These are phyloP conservation scores for Ichneumoninae sp. DNA, from an alignment of 2,888 invertebrate genomes.

Conservation along the genomic window DNA sequence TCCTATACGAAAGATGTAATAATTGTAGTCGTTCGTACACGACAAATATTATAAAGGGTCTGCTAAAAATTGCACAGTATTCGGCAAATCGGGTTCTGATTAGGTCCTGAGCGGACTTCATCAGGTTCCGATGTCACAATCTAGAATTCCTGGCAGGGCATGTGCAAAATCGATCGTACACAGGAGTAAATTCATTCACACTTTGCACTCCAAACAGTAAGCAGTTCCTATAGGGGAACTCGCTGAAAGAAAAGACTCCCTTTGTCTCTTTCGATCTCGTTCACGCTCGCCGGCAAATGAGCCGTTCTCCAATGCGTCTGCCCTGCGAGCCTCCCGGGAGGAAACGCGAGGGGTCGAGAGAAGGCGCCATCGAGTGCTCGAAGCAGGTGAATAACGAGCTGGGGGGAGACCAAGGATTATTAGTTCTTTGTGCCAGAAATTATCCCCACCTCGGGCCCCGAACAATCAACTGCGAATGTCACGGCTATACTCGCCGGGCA, in stretches of 20 bases:
- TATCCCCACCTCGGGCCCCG: conserved; percentile 46
- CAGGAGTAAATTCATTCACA: background rate
- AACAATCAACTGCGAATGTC: conserved; percentile 51
- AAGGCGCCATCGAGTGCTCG: conserved; percentile 54
- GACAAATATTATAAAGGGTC: too few species aligned
- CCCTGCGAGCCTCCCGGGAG: conserved; percentile 37
- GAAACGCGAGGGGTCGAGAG: conserved; percentile 37
- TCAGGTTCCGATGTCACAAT: background rate
- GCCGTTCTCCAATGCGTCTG: conserved; percentile 54
- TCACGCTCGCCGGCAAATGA: conserved; percentile 67
- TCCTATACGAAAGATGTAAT: too few species aligned
- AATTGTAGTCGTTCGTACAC: too few species aligned
- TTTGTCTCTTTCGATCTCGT: conserved; percentile 76
- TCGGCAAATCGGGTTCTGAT: background rate
- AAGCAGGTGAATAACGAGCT: conserved; percentile 68
- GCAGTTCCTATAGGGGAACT: conserved; percentile 11
- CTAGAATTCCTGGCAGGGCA: background rate
- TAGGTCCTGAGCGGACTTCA: background rate
- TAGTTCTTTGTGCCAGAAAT: conserved; percentile 69
- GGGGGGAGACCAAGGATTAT: conserved; percentile 64
- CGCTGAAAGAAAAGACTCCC: conserved; percentile 70
- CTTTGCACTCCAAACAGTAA: background rate
- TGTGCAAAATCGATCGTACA: background rate
- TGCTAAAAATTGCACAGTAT: background rate
- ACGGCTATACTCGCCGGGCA: conserved; percentile 16